Conservation (phyloP, 2,888 invertebrate species). For the Apocheima hispidaria region DNA sequence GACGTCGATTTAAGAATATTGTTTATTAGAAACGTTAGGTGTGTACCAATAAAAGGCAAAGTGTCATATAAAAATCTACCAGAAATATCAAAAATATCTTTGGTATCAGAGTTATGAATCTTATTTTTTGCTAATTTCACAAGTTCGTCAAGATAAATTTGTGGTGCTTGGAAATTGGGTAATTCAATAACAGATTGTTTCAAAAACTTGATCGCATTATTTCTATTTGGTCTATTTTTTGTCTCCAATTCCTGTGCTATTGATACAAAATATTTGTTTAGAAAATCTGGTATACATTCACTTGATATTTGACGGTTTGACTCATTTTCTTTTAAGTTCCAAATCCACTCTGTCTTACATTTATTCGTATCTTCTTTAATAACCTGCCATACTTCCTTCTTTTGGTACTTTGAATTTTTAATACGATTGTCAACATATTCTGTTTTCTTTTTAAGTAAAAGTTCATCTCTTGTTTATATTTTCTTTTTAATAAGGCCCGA, state of each 20-base stretch:
- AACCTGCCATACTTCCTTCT: not conserved
- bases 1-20: not conserved
- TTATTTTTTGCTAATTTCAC: not conserved
- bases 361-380: conserved; percentile 13
- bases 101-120: not conserved
- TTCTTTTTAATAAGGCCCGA: not conserved
- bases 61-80: not conserved
- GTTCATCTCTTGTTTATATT: not conserved
- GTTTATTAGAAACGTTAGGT: not conserved
- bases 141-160: not conserved
- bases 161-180: not conserved
- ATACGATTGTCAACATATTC: conserved; percentile 1
- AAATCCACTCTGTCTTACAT: not conserved
- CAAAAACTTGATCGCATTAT: not conserved
- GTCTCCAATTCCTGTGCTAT: not conserved
- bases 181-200: not conserved
- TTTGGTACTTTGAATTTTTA: conserved; percentile 2
- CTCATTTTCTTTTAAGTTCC: not conserved
- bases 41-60: not conserved
- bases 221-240: not conserved
- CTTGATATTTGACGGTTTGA: not conserved
- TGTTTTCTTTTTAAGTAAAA: not conserved
- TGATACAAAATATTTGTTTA: not conserved
- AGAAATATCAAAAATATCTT: not conserved
- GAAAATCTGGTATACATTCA: not conserved